phyloP scores from a whole-genome alignment of 2,888 invertebrate genomes.

The Hipparchia semele region DNA sequence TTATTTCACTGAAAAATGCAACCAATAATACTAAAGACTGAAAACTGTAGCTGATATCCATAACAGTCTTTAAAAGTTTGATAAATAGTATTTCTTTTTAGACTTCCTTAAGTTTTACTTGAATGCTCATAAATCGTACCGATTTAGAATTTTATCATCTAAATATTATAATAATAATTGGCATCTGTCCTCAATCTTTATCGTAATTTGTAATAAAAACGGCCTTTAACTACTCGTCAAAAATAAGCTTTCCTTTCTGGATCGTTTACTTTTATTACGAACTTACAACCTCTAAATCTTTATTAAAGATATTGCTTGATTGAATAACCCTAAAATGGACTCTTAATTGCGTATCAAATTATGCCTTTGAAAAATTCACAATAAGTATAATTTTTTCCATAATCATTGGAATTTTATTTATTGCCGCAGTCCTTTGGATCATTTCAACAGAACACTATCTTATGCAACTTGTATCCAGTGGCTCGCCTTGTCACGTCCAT shows the following conservation, averaged over 20 bases:
- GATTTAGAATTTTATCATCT: too few species aligned
- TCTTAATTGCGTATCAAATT: constrained; percentile 12
- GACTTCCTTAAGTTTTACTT: too few species aligned
- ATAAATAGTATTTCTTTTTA: too few species aligned
- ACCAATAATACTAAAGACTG: neutral
- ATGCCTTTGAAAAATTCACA: neutral
- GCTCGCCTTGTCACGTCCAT: too few species aligned
- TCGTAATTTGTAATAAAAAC: constrained; percentile 1
- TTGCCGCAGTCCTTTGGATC: too few species aligned
- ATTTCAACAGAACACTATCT: too few species aligned
- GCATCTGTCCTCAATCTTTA: constrained; percentile 1
- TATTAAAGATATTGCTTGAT: neutral
- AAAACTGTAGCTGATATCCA: neutral
- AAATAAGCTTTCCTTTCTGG: constrained; percentile 47
- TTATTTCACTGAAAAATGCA: neutral
- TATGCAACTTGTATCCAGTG: too few species aligned
- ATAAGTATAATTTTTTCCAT: neutral
- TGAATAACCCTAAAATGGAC: constrained; percentile 7
- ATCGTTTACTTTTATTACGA: constrained; percentile 62
- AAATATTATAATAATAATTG: neutral
- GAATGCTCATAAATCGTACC: too few species aligned
- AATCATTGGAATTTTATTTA: neutral
- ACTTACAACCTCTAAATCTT: constrained; percentile 55
- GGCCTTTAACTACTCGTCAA: constrained; percentile 30
- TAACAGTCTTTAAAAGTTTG: too few species aligned